Conservation (phyloP, 1,140 invertebrate species). For the Uloborus diversus region DNA sequence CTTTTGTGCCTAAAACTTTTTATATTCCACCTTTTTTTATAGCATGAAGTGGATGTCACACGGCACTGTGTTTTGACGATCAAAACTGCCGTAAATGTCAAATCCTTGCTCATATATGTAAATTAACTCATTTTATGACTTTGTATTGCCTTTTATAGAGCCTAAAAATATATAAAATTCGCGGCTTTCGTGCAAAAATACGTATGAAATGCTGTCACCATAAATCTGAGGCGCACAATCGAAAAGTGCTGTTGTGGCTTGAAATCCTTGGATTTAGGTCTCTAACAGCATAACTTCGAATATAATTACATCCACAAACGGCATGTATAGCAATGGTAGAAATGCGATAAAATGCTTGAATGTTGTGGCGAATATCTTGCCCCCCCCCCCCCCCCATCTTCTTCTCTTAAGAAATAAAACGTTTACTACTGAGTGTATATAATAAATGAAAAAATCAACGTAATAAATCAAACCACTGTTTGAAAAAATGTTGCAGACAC, state of each 20-base stretch:
- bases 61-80: slow-evolving; percentile 16
- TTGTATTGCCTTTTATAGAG: background rate
- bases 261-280: slow-evolving; percentile 28
- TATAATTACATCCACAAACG: too few species aligned
- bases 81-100: slow-evolving; percentile 27
- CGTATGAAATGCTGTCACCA: background rate
- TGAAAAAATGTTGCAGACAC: too few species aligned
- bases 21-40: slow-evolving; percentile 24
- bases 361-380: too few species aligned
- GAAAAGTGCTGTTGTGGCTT: slow-evolving; percentile 29
- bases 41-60: slow-evolving; percentile 13
- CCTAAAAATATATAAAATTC: background rate
- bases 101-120: slow-evolving; percentile 24
- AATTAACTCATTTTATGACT: background rate
- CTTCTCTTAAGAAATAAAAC: too few species aligned
- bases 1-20: slow-evolving; percentile 22
- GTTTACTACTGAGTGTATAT: too few species aligned
- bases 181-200: background rate
- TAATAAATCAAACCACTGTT: too few species aligned
- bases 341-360: too few species aligned
- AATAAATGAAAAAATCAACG: too few species aligned
- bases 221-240: background rate
- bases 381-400: too few species aligned
- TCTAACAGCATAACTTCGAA: background rate
- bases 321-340: too few species aligned